Conservation (phyloP, 1,140 invertebrate genomes). For the Carposina sasakii region DNA sequence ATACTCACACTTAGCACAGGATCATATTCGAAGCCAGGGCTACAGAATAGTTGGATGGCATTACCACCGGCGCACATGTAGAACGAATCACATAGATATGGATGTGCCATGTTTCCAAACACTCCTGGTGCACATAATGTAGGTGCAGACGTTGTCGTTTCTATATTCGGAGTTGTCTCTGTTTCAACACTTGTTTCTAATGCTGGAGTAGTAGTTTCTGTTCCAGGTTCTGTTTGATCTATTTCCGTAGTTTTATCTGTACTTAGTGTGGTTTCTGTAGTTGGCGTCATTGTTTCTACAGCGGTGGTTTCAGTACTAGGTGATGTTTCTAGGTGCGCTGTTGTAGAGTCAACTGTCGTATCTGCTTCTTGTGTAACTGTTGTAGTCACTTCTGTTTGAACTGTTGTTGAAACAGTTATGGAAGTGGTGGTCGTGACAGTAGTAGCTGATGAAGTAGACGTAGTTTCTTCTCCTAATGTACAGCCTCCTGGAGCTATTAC, state of each 20-base stretch:
- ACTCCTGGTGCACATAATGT: background rate
- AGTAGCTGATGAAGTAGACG: background rate
- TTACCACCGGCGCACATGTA: background rate
- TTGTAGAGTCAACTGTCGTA: constrained; percentile 5
- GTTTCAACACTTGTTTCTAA: background rate
- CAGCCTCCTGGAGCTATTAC: background rate
- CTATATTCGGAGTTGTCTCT: background rate
- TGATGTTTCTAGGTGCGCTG: constrained; percentile 1
- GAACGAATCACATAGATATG: background rate
- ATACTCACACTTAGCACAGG: background rate
- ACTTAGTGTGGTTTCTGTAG: background rate
- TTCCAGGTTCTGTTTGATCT: background rate
- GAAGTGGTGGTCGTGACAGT: no score
- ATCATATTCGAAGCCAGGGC: background rate
- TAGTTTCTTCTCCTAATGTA: background rate
- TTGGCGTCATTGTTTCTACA: constrained; percentile 7
- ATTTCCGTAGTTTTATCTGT: background rate
- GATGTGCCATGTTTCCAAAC: background rate
- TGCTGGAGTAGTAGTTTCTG: background rate
- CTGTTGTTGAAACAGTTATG: background rate
- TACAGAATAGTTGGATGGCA: background rate
- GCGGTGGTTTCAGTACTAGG: no score
- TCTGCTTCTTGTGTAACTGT: background rate
- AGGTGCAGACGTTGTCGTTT: background rate
- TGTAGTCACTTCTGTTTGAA: background rate